A percentile compares a stretch with the other conserved stretches of the same genome.
phyloP scores from a whole-genome alignment of 2,113 vertebrate species.

The Bungarus multicinctus region DNA sequence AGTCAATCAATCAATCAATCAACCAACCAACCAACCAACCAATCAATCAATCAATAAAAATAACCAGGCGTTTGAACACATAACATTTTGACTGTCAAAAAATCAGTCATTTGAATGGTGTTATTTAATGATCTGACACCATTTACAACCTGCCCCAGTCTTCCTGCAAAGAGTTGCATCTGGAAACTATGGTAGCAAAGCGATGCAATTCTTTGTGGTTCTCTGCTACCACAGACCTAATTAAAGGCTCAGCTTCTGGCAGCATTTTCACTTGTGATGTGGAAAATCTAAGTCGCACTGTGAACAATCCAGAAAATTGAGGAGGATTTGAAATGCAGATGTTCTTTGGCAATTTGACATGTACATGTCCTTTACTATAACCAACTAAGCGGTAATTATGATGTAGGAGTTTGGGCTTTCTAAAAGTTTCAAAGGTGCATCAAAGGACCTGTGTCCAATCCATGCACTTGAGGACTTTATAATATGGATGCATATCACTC shows the following conservation, averaged over 20 bases:
- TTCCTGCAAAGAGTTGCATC: background rate
- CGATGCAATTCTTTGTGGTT: background rate
- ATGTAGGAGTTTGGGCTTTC: background rate
- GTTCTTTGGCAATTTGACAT: background rate
- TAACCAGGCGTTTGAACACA: background rate
- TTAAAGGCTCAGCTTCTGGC: background rate
- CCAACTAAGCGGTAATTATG: background rate
- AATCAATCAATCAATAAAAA: no score
- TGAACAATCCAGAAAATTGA: background rate
- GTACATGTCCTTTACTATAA: background rate
- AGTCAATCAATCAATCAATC: no score
- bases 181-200: background rate
- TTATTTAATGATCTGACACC: background rate
- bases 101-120: background rate
- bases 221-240: background rate
- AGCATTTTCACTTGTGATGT: background rate
- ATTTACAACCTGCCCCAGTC: background rate
- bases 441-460: background rate
- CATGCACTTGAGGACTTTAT: background rate
- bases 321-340: background rate
- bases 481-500: background rate
- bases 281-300: background rate
- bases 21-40: no score
- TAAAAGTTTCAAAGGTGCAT: background rate
- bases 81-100: background rate